These are phyloP conservation scores for Ophiothrix spiculata DNA, from an alignment of 35 echinoderm and acorn worm species.

Conservation along the genomic window DNA sequence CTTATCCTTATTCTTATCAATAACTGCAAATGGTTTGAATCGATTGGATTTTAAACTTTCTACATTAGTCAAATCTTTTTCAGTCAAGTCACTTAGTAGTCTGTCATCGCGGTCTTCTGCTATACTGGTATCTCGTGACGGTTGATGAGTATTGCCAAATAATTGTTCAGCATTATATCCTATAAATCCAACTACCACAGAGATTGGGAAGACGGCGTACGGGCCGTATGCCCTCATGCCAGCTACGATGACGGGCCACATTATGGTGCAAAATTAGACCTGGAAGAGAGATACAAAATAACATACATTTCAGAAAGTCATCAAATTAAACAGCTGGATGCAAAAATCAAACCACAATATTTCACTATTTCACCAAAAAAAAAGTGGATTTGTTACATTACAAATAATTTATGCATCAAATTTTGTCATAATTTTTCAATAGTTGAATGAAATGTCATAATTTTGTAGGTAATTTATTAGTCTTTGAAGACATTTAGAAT, in stretches of 20 bases:
- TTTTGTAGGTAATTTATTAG: no score
- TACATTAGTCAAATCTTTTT: constrained; percentile 73
- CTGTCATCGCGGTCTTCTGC: constrained; percentile 83
- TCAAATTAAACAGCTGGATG: neutral
- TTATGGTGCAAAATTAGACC: no score
- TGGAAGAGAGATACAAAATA: neutral
- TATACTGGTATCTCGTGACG: constrained; percentile 45
- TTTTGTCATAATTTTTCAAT: no score
- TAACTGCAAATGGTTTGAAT: constrained; percentile 58
- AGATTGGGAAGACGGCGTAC: constrained; percentile 73
- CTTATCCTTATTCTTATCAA: constrained; percentile 53
- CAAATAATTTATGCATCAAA: no score
- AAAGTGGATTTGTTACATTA: no score
- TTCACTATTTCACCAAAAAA: neutral
- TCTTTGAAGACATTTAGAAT: no score
- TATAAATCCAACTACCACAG: constrained; percentile 74
- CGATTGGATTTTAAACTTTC: constrained; percentile 82
- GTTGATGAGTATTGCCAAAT: constrained; percentile 52
- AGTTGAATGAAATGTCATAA: no score
- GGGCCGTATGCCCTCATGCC: constrained; percentile 84
- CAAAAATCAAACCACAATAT: neutral
- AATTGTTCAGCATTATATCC: constrained; percentile 79
- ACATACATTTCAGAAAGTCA: neutral
- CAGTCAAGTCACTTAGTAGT: constrained; percentile 41
- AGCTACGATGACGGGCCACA: constrained; percentile 87